Evolutionary conservation across 92 coral and sea anemone genomes (phyloP), one percentile per base, ranked within the genome.

Genomic region (Desmophyllum pertusum): DNA sequence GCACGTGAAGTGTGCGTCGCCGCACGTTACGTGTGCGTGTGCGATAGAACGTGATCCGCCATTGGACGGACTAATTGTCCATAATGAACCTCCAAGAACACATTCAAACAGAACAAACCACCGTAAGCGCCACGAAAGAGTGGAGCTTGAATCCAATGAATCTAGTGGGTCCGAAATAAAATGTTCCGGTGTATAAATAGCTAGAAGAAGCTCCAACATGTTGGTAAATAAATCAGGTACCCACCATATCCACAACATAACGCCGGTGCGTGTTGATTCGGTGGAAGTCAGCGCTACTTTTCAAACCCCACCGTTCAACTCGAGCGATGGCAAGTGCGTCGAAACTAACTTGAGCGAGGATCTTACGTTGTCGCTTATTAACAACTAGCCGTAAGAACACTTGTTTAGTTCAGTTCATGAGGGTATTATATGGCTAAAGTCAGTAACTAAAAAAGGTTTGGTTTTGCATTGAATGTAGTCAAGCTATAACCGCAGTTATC

Each of bases 51-150:
- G 31, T 21, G 76, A 50, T 70, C 86, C 79, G 40, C 86, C 86
- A 71, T 14, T 82, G 43, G 79, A 71, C 71, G 78, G 86, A 35
- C 31, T 71, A 17, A 10, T 71, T 33, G 30, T 61, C 4, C 79
- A 71, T 29, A 57, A 38, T 38, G 79, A 82, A 40, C 79, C 30
- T 69, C 50, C 62, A 21, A 46, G 76, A 53, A 71, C 71, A 38
- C 69, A 39, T 59, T 72, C 79, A 5, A 82, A 41, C 40, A 82
- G 86, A 59, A 70, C 85, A 45, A 21, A 79, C 21, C 74, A 65
- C 36, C 73, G 83, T 29, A 79, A 79, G 53, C 42, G 61, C 30
- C 36, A 67, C 30, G 65, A 68, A n/a, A 69, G 37, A 38, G 65
- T 48, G 25, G 76, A 23, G 48, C 30, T 5, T 25, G 45, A 33